Conservation (phyloP, 2,888 invertebrate genomes). For the Sarcophaga subvicina region DNA sequence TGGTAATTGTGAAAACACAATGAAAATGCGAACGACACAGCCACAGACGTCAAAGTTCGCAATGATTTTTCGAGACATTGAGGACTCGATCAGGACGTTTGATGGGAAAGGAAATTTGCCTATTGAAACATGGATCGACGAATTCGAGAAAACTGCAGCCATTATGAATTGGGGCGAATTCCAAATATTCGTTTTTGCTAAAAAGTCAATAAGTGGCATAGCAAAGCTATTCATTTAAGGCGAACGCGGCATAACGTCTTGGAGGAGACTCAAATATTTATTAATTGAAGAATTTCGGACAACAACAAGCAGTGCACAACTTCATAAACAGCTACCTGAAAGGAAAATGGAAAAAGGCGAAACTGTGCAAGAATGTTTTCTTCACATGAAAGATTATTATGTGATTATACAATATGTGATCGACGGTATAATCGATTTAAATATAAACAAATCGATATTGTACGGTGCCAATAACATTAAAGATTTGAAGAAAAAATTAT, state of each 20-base stretch:
- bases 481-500: constrained; percentile 59
- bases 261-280: constrained; percentile 31
- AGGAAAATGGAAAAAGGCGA: constrained; percentile 76
- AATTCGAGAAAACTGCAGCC: background rate
- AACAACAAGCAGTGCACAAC: constrained; percentile 43
- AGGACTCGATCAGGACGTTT: constrained; percentile 55
- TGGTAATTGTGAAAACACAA: constrained; percentile 14
- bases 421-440: constrained; percentile 75
- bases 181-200: constrained; percentile 61
- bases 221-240: constrained; percentile 53
- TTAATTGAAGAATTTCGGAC: constrained; percentile 60
- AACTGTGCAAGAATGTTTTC: constrained; percentile 77
- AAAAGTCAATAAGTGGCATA: constrained; percentile 59
- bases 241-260: constrained; percentile 53
- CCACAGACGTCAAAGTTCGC: constrained; percentile 33
- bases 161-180: constrained; percentile 57
- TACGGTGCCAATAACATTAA: constrained; percentile 59
- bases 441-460: constrained; percentile 62
- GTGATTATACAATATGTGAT: constrained; percentile 77
- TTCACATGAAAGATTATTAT: constrained; percentile 77
- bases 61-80: constrained; percentile 57
- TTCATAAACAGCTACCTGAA: constrained; percentile 57
- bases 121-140: constrained; percentile 36
- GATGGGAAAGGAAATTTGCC: constrained; percentile 45
- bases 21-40: background rate